Evolutionary conservation across 37 sponge, comb jelly and placozoan species (phyloP).

Genomic region (Ephydatia muelleri): DNA sequence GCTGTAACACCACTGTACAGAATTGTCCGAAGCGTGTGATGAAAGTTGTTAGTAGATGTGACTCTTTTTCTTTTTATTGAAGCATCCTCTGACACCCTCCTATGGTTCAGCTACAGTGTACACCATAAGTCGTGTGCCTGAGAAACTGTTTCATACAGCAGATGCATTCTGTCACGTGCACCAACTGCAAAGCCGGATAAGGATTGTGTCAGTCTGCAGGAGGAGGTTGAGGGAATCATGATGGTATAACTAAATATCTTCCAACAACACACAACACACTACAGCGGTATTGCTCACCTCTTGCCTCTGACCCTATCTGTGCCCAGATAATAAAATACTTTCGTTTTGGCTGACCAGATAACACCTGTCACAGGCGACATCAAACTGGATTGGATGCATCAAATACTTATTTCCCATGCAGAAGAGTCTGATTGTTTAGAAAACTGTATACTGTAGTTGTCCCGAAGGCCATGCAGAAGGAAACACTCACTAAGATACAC

Average conservation of each 20-base stretch:
- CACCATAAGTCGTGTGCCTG: constrained; percentile 32
- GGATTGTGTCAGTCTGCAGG: not conserved
- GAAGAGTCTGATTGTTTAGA: not conserved
- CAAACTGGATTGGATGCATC: not conserved
- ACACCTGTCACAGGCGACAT: not conserved
- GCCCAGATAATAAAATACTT: constrained; percentile 4
- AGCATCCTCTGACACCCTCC: too few species aligned
- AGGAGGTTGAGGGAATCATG: constrained; percentile 12
- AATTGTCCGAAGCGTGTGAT: too few species aligned
- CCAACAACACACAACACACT: constrained; percentile 22
- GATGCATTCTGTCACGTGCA: constrained; percentile 32
- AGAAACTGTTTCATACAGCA: constrained; percentile 26
- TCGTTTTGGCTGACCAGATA: constrained; percentile 15
- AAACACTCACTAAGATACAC: constrained; percentile 22
- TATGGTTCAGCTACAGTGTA: too few species aligned
- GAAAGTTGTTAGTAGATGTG: too few species aligned
- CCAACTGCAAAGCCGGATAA: constrained; percentile 4
- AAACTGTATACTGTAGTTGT: constrained; percentile 10
- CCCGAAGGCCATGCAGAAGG: constrained; percentile 7
- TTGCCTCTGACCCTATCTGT: constrained; percentile 7
- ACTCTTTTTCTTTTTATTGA: too few species aligned
- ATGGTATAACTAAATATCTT: not conserved
- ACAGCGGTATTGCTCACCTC: constrained; percentile 11
- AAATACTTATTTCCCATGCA: constrained; percentile 12
- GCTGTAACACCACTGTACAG: constrained; percentile 22